A percentile compares a stretch with the other conserved stretches of the same genome.
phyloP scores from a whole-genome alignment of 1,140 invertebrate genomes.

The Papilio aristodemus region DNA sequence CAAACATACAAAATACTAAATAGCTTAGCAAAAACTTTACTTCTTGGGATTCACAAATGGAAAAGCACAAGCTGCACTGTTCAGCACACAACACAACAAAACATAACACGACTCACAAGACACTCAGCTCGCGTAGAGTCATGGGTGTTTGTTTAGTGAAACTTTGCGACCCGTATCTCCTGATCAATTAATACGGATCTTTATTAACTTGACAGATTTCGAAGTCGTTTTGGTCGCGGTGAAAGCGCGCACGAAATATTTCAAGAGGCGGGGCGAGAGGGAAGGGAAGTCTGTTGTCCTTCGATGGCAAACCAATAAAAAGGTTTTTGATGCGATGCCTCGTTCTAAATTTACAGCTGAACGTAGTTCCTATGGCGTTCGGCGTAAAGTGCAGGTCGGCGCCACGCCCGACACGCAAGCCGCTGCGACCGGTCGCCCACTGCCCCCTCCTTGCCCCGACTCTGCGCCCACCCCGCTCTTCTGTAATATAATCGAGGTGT shows the following conservation, averaged over 20 bases:
- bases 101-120: no score
- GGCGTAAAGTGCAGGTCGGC: conserved; percentile 40
- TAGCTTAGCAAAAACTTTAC: no score
- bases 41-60: no score
- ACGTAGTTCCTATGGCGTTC: conserved; percentile 36
- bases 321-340: conserved; percentile 53
- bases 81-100: no score
- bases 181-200: no score
- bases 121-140: no score
- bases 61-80: no score
- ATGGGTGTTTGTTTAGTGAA: neutral
- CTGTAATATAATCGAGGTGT: conserved; percentile 43
- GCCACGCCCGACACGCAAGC: conserved; percentile 2
- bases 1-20: no score
- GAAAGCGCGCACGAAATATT: conserved; percentile 44
- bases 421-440: conserved; percentile 38
- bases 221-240: conserved; percentile 30
- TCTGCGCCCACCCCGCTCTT: neutral
- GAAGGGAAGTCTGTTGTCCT: conserved; percentile 44
- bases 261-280: conserved; percentile 35
- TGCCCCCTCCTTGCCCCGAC: conserved; percentile 30
- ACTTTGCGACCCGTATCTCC: no score
- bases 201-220: no score
- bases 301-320: conserved; percentile 58
- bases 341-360: conserved; percentile 26